phyloP scores from a whole-genome alignment of 2,113 vertebrate genomes.

The Apodemus speciosus region DNA sequence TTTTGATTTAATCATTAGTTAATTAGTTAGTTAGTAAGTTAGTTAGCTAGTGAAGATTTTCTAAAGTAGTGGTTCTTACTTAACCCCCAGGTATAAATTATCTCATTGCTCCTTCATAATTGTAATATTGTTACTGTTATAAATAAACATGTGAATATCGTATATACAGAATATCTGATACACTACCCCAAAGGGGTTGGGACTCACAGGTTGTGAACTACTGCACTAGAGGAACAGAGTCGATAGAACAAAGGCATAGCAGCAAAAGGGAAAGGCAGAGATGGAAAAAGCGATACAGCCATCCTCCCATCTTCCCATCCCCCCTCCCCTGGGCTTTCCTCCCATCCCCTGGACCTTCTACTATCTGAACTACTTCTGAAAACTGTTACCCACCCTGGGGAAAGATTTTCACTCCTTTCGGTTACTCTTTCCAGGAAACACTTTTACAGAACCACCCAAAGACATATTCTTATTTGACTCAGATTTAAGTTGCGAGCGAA shows the following conservation, averaged over 20 bases:
- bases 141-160: neutral
- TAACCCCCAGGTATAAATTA: neutral
- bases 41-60: neutral
- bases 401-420: neutral
- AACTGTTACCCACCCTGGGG: neutral
- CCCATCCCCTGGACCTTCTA: neutral
- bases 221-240: neutral
- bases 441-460: neutral
- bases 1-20: neutral
- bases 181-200: neutral
- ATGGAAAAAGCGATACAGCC: neutral
- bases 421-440: neutral
- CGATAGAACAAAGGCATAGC: neutral
- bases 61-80: neutral
- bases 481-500: neutral
- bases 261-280: neutral
- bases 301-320: too few species aligned
- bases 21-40: neutral
- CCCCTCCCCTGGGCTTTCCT: neutral
- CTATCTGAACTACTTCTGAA: neutral
- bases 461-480: neutral
- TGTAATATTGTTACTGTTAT: neutral
- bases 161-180: neutral
- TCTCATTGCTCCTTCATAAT: neutral
- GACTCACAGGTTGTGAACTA: neutral